A percentile compares a stretch with the other conserved stretches of the same genome.
Conservation (phyloP, 1,140 invertebrate species). For the Saxidomus purpurata region DNA sequence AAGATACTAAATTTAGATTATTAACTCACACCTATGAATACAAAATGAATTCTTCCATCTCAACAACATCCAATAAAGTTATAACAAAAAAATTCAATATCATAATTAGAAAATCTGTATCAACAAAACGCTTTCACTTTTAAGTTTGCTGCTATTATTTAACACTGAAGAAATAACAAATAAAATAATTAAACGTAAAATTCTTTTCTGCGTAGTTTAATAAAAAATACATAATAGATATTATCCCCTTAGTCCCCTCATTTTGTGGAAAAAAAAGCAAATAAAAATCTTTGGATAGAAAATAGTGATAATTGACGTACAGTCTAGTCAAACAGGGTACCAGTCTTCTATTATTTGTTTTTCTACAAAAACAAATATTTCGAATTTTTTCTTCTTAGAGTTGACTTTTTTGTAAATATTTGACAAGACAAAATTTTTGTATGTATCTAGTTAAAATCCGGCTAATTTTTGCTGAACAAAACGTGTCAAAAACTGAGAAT, state of each 20-base stretch:
- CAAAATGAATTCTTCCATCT: neutral
- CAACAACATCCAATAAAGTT: neutral
- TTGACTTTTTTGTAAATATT: conserved; percentile 64
- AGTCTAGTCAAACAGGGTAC: neutral
- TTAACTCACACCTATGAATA: conserved; percentile 3
- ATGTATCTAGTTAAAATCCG: conserved; percentile 50
- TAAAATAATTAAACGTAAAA: neutral
- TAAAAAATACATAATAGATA: neutral
- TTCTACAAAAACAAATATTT: conserved; percentile 51
- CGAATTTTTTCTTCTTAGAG: conserved; percentile 39
- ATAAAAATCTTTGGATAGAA: conserved; percentile 46
- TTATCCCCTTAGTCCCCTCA: neutral
- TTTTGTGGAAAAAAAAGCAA: neutral
- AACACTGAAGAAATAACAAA: neutral
- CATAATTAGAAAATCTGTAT: neutral
- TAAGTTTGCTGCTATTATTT: neutral
- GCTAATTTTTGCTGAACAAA: conserved; percentile 26
- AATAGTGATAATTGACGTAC: conserved; percentile 17
- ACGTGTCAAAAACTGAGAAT: conserved; percentile 36
- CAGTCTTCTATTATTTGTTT: conserved; percentile 40
- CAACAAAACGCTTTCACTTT: neutral
- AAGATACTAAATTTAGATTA: neutral
- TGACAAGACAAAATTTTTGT: conserved; percentile 26
- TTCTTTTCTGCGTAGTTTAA: neutral
- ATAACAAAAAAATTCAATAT: neutral